A percentile compares a stretch with the other conserved stretches of the same genome.
phyloP scores from a whole-genome alignment of 2,888 invertebrate species.

The Eupithecia subfuscata region DNA sequence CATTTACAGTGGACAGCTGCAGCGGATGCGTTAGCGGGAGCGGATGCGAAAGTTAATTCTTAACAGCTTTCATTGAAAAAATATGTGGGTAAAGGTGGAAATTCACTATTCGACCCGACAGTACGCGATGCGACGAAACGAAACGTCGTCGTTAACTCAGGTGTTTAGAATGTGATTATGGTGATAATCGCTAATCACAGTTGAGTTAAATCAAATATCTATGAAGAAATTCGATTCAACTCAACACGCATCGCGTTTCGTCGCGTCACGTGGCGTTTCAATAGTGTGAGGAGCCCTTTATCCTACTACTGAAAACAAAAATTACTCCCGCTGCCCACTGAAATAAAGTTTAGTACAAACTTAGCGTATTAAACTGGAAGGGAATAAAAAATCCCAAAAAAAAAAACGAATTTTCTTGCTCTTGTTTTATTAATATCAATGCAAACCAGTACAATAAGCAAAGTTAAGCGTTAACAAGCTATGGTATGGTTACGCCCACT shows the following conservation, averaged over 20 bases:
- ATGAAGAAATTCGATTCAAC: background rate
- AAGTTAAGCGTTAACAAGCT: background rate
- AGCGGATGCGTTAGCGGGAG: background rate
- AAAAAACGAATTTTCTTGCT: too few species aligned
- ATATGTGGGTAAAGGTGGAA: background rate
- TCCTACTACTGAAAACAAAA: too few species aligned
- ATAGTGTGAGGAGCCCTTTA: background rate
- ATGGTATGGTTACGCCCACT: background rate
- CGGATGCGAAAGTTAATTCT: background rate
- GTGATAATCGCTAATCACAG: background rate
- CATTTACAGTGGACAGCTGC: background rate
- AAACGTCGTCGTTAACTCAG: too few species aligned
- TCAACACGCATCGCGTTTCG: background rate
- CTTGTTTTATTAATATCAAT: too few species aligned
- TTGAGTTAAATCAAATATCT: too few species aligned
- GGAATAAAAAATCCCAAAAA: too few species aligned
- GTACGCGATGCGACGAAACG: background rate
- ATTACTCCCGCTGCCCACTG: too few species aligned
- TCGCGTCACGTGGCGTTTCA: too few species aligned
- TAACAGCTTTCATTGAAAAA: background rate
- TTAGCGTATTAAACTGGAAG: too few species aligned
- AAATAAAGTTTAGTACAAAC: too few species aligned
- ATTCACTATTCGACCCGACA: background rate
- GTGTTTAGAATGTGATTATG: background rate
- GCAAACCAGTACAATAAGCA: too few species aligned